phyloP scores from a whole-genome alignment of 2,888 invertebrate species.

The Himalopsyche japonica region DNA sequence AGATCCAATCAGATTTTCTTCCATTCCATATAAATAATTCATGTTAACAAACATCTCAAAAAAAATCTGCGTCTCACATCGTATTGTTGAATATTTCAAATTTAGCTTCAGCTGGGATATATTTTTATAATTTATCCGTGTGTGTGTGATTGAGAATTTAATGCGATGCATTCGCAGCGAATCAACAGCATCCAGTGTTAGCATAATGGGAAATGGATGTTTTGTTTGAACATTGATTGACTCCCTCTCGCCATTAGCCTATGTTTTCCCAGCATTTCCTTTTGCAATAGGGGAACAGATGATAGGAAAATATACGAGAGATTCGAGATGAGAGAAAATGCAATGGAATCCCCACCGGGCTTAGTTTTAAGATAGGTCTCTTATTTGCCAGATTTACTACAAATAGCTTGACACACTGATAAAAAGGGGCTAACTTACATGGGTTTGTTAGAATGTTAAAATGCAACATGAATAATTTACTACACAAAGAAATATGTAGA shows the following conservation, averaged over 20 bases:
- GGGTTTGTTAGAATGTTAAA: neutral
- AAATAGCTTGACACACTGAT: neutral
- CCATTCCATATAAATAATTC: no score
- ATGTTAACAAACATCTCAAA: no score
- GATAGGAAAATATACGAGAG: conserved; percentile 22
- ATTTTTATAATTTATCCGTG: neutral
- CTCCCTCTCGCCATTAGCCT: neutral
- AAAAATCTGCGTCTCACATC: no score
- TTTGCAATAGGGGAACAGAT: conserved; percentile 4
- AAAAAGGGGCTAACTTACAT: neutral
- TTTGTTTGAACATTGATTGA: conserved; percentile 34
- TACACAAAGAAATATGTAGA: neutral
- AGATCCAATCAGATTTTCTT: no score
- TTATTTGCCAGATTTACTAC: neutral
- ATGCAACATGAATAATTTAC: neutral
- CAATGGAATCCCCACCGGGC: neutral
- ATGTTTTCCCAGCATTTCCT: neutral
- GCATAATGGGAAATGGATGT: conserved; percentile 38
- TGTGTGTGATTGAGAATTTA: neutral
- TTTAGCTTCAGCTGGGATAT: no score
- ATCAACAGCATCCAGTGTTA: conserved; percentile 20
- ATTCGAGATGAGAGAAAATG: conserved; percentile 28
- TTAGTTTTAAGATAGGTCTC: neutral
- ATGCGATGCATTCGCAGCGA: conserved; percentile 7
- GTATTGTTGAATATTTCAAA: no score